phyloP scores from a whole-genome alignment of 2,113 vertebrate genomes.

The Oreochromis tanganicae region DNA sequence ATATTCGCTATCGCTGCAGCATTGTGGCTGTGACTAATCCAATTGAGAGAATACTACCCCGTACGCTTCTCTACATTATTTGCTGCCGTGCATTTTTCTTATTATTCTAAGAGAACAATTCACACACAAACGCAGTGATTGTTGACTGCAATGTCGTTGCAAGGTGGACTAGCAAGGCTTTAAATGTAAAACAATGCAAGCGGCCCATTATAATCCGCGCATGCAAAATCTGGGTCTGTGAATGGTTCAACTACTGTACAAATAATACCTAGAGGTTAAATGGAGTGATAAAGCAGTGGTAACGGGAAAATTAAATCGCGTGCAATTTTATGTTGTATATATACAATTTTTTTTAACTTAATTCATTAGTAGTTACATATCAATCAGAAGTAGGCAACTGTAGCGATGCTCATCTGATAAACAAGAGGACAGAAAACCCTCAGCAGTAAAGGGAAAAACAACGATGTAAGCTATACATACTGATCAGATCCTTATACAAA shows the following conservation, averaged over 20 bases:
- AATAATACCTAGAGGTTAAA: not conserved
- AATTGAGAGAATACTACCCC: slow-evolving; percentile 14
- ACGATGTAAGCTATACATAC: not conserved
- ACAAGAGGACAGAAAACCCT: not conserved
- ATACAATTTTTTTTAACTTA: not conserved
- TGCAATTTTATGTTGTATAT: not conserved
- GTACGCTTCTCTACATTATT: slow-evolving; percentile 10
- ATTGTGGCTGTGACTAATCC: slow-evolving; percentile 63
- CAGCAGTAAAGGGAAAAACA: not conserved
- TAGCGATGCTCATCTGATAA: not conserved
- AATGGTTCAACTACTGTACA: not conserved
- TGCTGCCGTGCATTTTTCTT: not conserved
- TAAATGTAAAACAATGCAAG: slow-evolving; percentile 6
- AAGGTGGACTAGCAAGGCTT: not conserved
- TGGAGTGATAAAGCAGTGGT: not conserved
- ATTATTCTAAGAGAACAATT: not conserved
- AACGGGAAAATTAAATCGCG: no score
- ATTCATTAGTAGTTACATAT: not conserved
- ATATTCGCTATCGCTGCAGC: slow-evolving; percentile 53
- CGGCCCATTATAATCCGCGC: not conserved
- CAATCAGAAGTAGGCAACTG: slow-evolving; percentile 15
- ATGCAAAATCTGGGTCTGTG: not conserved
- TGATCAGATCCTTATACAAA: not conserved
- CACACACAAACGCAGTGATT: not conserved
- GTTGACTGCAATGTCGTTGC: not conserved